Base-by-base conservation (phyloP, 2,113 vertebrate species). In the Colinus virginianus region DNA sequence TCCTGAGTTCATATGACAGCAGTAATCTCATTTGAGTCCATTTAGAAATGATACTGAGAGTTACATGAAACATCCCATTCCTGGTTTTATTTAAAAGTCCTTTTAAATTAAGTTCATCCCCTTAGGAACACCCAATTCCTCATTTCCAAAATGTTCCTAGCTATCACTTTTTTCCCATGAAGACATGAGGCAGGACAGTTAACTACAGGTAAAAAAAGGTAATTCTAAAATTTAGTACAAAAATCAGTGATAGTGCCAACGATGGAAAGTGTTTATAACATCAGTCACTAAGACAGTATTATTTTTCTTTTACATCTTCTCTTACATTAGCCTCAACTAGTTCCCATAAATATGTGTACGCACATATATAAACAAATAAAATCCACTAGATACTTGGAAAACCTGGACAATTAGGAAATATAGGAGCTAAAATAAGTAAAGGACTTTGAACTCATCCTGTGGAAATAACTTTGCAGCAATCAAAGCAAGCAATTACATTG, bases 361-460 rank as follows among this genome's bases (percentile, higher is more conserved):
- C 7, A 11, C 34, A 8, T 17, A 26, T 19, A 45, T 15, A 28
- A 49, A 28, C 15, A 48, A 30, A 16, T 7, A 12, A 14, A 70
- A 78, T 42, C 2, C 6, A 53, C 12, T 69, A 66, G 9, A 40
- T 66, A 25, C 6, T 75, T 90, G 70, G 38, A 75, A 43, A 80
- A 88, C 78, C 55, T 34, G 74, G 11, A 74, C 4, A 14, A 67
- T 25, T 56, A 70, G 56, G 25, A 84, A 69, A 63, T 5, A 2
- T 17, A 90, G 11, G 13, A 94, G 78, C 28, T 67, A 40, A 82
- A 93, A 59, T 25, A 36, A 74, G 14, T 66, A 93, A 82, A 93
- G 11, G 0, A 74, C 51, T 93, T 68, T 62, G 75, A 72, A 53
- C 77, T 1, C 16, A 83, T 75, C 23, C 15, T 80, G 32, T 19